These are phyloP conservation scores for Cryptocephalus moraei DNA, from an alignment of 2,888 invertebrate species.

Conservation along the genomic window DNA sequence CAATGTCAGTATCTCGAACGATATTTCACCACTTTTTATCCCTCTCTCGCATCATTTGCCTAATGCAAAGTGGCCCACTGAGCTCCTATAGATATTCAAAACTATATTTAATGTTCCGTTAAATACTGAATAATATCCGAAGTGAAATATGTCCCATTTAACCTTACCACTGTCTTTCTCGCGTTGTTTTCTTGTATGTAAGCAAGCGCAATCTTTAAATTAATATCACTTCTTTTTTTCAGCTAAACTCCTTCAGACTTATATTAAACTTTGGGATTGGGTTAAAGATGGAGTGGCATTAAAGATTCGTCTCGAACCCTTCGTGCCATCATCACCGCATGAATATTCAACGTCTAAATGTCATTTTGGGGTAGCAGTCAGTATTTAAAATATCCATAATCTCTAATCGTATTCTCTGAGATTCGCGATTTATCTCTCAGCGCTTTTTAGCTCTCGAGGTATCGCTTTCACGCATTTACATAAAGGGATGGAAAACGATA, in stretches of 20 bases:
- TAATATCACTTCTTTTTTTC: no score
- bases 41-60: slow-evolving; percentile 34
- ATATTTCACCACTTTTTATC: slow-evolving; percentile 34
- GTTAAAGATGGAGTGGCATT: not conserved
- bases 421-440: slow-evolving; percentile 20
- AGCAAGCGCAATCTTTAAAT: no score
- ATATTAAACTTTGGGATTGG: no score
- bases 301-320: not conserved
- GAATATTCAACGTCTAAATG: slow-evolving; percentile 32
- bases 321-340: slow-evolving; percentile 26
- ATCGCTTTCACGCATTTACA: slow-evolving; percentile 16
- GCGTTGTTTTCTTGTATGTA: not conserved
- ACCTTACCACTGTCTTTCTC: not conserved
- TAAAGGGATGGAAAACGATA: slow-evolving; percentile 6
- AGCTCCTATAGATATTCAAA: slow-evolving; percentile 31
- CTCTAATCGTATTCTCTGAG: slow-evolving; percentile 31
- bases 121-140: slow-evolving; percentile 24
- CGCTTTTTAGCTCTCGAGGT: slow-evolving; percentile 11
- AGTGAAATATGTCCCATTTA: slow-evolving; percentile 14
- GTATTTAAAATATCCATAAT: slow-evolving; percentile 35
- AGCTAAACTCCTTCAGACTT: no score
- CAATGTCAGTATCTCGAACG: slow-evolving; percentile 27
- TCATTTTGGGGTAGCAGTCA: slow-evolving; percentile 27
- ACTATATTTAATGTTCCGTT: slow-evolving; percentile 38
- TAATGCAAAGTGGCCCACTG: slow-evolving; percentile 35